Conservation (phyloP, 2,888 invertebrate species). For the Athetis lepigone region DNA sequence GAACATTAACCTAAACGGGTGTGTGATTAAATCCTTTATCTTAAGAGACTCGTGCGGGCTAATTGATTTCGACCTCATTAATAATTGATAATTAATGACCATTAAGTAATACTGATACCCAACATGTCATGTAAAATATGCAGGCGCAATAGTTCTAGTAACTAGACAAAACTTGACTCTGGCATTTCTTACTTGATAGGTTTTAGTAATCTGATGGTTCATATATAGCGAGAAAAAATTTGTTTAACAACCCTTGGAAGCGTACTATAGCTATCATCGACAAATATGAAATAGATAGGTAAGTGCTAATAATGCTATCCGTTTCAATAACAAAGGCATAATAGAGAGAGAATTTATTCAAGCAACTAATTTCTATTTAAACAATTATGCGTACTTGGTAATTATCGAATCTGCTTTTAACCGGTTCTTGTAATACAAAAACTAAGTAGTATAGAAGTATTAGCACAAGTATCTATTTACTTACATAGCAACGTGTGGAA, state of each 20-base stretch:
- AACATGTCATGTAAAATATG: background rate
- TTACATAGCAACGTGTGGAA: conserved; percentile 2
- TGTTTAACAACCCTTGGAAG: too few species aligned
- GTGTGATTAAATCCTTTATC: background rate
- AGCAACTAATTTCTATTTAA: conserved; percentile 17
- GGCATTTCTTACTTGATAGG: background rate
- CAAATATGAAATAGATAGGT: too few species aligned
- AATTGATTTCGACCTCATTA: background rate
- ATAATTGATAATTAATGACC: background rate
- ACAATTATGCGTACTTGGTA: background rate
- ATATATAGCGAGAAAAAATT: too few species aligned
- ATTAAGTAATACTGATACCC: background rate
- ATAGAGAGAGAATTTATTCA: background rate
- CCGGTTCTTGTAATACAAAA: conserved; percentile 18
- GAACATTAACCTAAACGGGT: background rate
- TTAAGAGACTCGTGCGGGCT: conserved; percentile 15
- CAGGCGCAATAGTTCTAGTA: background rate
- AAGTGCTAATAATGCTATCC: background rate
- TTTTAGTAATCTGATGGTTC: background rate
- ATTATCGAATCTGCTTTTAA: conserved; percentile 29
- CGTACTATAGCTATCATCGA: background rate
- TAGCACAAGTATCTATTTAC: conserved; percentile 6
- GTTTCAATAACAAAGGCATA: background rate
- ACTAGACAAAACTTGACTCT: conserved; percentile 3
- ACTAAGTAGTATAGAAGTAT: conserved; percentile 6